Evolutionary conservation across 2,888 invertebrate species (phyloP).

Genomic region (Aphidoletes aphidimyza): DNA sequence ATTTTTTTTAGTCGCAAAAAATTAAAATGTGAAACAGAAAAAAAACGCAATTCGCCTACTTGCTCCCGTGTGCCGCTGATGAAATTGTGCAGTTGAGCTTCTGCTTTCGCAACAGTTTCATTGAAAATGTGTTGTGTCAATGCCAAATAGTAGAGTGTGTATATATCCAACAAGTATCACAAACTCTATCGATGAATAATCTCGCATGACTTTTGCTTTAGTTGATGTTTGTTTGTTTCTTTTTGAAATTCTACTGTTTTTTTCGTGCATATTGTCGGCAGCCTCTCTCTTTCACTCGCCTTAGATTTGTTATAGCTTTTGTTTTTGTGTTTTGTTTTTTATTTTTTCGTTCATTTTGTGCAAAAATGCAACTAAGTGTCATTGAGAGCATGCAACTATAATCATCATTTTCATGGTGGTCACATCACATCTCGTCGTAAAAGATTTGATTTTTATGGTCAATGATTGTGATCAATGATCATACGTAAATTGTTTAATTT

Average conservation of each 20-base stretch:
- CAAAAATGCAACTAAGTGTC: constrained; percentile 45
- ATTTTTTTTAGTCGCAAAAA: neutral
- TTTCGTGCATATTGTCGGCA: too few species aligned
- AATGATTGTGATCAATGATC: constrained; percentile 51
- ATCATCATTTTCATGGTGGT: constrained; percentile 44
- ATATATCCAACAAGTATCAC: constrained; percentile 25
- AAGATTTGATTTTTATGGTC: constrained; percentile 32
- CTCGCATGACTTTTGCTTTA: constrained; percentile 52
- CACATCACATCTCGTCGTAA: constrained; percentile 11
- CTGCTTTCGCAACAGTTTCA: constrained; percentile 36
- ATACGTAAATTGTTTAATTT: constrained; percentile 41
- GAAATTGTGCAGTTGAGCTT: constrained; percentile 34
- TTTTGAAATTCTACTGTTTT: too few species aligned
- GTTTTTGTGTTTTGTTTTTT: neutral
- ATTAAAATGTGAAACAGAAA: neutral
- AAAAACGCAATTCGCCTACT: neutral
- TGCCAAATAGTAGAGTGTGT: constrained; percentile 33
- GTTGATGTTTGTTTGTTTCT: neutral
- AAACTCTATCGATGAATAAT: constrained; percentile 48
- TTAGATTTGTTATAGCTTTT: neutral
- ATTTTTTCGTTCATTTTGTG: neutral
- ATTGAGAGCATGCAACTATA: constrained; percentile 49
- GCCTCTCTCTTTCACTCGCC: neutral
- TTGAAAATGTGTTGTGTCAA: constrained; percentile 34
- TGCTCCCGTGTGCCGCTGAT: neutral